Conservation (phyloP, 2,888 invertebrate genomes). For the Alitta virens region DNA sequence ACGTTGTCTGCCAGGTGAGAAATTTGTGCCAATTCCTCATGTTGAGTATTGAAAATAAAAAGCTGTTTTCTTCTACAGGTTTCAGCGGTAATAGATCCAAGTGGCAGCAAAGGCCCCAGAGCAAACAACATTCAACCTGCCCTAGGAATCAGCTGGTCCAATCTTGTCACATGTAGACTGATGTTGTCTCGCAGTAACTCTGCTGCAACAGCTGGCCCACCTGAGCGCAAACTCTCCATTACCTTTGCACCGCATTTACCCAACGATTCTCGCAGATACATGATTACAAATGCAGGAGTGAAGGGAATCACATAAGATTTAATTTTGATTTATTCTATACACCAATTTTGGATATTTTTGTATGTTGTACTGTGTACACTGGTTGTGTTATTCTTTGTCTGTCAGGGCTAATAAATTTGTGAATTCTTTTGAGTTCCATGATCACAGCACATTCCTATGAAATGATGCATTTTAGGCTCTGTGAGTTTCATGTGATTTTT, state of each 20-base stretch:
- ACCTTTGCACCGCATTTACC: conserved; percentile 65
- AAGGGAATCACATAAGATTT: conserved; percentile 30
- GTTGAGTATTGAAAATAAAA: not conserved
- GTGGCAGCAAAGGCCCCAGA: not conserved
- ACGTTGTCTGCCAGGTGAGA: too few species aligned
- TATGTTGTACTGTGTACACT: too few species aligned
- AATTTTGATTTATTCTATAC: too few species aligned
- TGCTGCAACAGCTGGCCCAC: not conserved
- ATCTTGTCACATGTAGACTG: conserved; percentile 65
- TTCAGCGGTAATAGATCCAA: conserved; percentile 17
- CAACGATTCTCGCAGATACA: conserved; percentile 58
- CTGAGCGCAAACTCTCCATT: conserved; percentile 58
- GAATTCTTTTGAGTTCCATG: too few species aligned
- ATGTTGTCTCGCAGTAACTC: conserved; percentile 55
- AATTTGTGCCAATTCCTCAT: too few species aligned
- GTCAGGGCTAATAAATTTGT: too few species aligned
- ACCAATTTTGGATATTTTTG: too few species aligned
- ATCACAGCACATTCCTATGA: too few species aligned
- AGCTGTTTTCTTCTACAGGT: conserved; percentile 3
- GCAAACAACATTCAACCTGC: conserved; percentile 59
- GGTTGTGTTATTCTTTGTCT: too few species aligned
- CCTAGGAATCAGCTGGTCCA: conserved; percentile 69
- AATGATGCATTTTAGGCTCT: too few species aligned
- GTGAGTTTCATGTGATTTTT: too few species aligned
- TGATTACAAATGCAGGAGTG: conserved; percentile 60